Evolutionary conservation across 2,888 invertebrate species (phyloP), one percentile per base, ranked within the genome.

Genomic region (Holacanthella duospinosa): DNA sequence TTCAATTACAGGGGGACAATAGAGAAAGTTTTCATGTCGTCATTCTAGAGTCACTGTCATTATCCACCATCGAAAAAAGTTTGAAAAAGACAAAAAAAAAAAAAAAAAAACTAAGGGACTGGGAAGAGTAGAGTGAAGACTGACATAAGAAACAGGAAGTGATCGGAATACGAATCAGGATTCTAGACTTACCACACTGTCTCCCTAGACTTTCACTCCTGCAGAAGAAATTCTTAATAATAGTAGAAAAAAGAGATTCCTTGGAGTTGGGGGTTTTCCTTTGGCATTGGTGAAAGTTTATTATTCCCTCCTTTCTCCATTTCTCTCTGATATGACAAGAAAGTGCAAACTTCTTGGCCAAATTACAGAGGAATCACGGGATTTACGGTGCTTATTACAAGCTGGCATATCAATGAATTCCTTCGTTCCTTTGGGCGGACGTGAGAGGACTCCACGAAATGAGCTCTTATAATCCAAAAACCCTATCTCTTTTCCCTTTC

Each of bases 361-460:
- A 72, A 72, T 72, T 72, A 72, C 72, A 70, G 65, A 64, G 66
- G 72, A 71, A 70, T 71, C 71, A 70, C 69, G 67, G 72, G 72
- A 71, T 72, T 72, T 72, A 72, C 72, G 72, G 65, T 71, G 69
- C 72, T 72, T 72, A 72, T 72, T 72, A 72, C 72, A 71, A 70
- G 72, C 70, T 70, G 71, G 72, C 70, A 71, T 71, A 72, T 72
- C 72, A 72, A 72, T 71, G 72, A 69, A 71, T 71, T 72, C 68
- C 60, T 59, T 55, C 68, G 72, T 69, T 70, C 69, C 67, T 70
- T 66, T 68, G 66, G 66, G 61, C 65, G 70, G 66, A 72, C 72
- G 72, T 72, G 72, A 68, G 67, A 63, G 24, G 72, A 71, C 68
- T 72, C 44, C n/a, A 36, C 29, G 56, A 61, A 65, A 63, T 59